A percentile compares a stretch with the other conserved stretches of the same genome.
phyloP scores from a whole-genome alignment of 2,797 vertebrate species.

The Lagorchestes hirsutus region DNA sequence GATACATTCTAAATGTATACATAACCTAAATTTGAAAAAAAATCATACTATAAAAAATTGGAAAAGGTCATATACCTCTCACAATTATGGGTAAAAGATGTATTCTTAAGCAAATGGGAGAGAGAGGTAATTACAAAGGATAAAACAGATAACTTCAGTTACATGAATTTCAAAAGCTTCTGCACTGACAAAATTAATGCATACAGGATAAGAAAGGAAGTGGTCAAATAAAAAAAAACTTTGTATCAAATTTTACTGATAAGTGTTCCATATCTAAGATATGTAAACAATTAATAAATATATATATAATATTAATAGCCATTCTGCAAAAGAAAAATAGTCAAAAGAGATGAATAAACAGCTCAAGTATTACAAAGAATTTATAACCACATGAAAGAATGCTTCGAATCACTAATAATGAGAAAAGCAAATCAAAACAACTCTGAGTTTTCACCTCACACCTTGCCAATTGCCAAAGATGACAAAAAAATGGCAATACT shows the following conservation, averaged over 20 bases:
- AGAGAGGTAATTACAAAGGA: background rate
- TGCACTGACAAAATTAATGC: background rate
- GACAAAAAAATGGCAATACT: background rate
- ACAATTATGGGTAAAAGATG: background rate
- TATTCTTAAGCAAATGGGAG: background rate
- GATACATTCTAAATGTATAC: background rate
- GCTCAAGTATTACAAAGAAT: background rate
- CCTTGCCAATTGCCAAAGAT: background rate
- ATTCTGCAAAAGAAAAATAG: background rate
- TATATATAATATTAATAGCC: background rate
- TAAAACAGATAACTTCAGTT: background rate
- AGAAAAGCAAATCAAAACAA: background rate
- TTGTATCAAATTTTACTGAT: background rate
- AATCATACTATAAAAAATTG: background rate
- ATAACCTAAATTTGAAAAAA: background rate
- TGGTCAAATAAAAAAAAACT: background rate
- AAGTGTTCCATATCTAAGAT: background rate
- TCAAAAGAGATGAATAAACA: background rate
- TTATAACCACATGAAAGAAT: background rate
- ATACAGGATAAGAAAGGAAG: background rate
- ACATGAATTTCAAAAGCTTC: background rate
- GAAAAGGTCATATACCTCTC: background rate
- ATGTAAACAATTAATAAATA: background rate
- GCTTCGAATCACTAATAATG: background rate
- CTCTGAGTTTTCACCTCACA: background rate